Evolutionary conservation across 2,797 vertebrate genomes (phyloP).

Genomic region (Nannoperca obscura): DNA sequence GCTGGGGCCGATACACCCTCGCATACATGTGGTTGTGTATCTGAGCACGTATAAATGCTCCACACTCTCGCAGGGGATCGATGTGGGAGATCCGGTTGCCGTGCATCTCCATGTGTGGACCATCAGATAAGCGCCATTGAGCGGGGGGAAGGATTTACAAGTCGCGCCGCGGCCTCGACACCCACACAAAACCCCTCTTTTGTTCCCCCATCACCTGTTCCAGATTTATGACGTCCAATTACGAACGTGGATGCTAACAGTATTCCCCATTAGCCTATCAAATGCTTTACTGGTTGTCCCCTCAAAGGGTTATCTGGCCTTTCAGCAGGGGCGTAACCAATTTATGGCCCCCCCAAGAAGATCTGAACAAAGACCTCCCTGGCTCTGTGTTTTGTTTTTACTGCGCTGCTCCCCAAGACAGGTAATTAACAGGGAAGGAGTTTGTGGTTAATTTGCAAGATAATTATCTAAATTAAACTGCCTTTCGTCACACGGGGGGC

Average conservation of each 20-base stretch:
- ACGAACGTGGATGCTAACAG: constrained; percentile 86
- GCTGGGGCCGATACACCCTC: constrained; percentile 29
- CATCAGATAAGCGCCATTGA: constrained; percentile 92
- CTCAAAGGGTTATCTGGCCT: constrained; percentile 86
- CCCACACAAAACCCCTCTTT: constrained; percentile 88
- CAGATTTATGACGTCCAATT: constrained; percentile 94
- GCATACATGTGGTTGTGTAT: constrained; percentile 4
- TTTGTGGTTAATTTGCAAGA: constrained; percentile 84
- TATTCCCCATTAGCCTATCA: constrained; percentile 92
- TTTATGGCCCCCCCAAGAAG: constrained; percentile 72
- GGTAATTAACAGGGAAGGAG: constrained; percentile 83
- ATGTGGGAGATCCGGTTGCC: constrained; percentile 82
- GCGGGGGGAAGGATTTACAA: constrained; percentile 90
- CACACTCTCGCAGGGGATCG: constrained; percentile 75
- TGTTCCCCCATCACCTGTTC: constrained; percentile 86
- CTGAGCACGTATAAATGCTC: constrained; percentile 33
- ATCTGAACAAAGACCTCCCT: constrained; percentile 76
- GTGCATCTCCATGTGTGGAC: constrained; percentile 89
- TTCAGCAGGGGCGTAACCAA: constrained; percentile 81
- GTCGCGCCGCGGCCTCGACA: constrained; percentile 82
- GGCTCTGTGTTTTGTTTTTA: constrained; percentile 76
- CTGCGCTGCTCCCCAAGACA: constrained; percentile 73
- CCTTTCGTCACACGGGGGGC: constrained; percentile 61
- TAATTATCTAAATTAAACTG: constrained; percentile 87
- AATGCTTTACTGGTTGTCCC: constrained; percentile 86